Base-by-base conservation (phyloP, 2,888 invertebrate species). In the Imbricaverruca yamaguchii region DNA sequence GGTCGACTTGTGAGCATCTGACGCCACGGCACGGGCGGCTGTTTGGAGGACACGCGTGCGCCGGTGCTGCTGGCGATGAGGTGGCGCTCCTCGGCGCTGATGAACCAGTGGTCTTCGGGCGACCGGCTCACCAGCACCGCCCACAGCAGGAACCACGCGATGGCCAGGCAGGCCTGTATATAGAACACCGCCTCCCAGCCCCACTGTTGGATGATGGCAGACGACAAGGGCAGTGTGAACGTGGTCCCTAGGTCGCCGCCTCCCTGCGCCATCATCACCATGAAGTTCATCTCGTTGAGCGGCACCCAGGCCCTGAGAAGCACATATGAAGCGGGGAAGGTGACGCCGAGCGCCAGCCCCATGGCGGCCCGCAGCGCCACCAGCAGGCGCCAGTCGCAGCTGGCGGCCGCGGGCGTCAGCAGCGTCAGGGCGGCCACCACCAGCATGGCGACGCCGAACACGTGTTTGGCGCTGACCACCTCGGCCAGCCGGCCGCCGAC, bases 261-360 rank as follows among this genome's bases (percentile, higher is more conserved):
- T 18, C 67, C 53, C 25, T 80, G 55, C 0, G 69, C 69, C 65
- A 10, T 88, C 83, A 69, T 80, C 13, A 96, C 93, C 87, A 96
- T 94, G 87, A 97, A 94, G 87, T 95, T 95, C 79, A 95, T 95
- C 84, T 98, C 97, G 90, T 93, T 91, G 15, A 96, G 96, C 12
- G 97, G 96, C 82, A 97, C 94, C 97, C 97, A 97, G 83, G 92
- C 92, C 12, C 96, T 94, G 65, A 95, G 95, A 91, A 98, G 92
- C 8, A 95, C 93, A 82, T 95, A 93, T 85, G 97, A 95, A 11
- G 96, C 94, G 0, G 97, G 97, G 93, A 96, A 97, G 12, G 94
- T 94, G n/a, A 94, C 95, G 80, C 95, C 94, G 89, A 90, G 86
- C 10, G 84, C 83, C 80, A 87, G 84, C 59, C 87, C 87, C 63